These are phyloP conservation scores for Procambarus clarkii DNA, from an alignment of 1,140 invertebrate species.

Conservation along the genomic window DNA sequence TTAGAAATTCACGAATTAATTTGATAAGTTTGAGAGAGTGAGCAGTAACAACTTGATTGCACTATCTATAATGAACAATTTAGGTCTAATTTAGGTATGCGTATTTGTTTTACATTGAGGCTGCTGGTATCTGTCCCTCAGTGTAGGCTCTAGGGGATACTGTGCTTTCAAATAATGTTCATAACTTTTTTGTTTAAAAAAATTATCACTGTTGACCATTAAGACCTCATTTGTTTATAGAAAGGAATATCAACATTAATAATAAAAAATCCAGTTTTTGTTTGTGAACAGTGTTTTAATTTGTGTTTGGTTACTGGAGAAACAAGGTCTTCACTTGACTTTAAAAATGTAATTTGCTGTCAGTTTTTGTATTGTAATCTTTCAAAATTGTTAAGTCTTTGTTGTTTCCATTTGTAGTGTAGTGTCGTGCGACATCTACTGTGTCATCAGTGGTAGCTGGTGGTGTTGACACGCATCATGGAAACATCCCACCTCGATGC, in stretches of 20 bases:
- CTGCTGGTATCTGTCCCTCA: conserved; percentile 34
- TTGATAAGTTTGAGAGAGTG: not conserved
- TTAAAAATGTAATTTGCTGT: conserved; percentile 14
- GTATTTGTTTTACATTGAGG: conserved; percentile 22
- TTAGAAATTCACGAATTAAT: not conserved
- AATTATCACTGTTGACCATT: conserved; percentile 3
- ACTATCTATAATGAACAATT: not conserved
- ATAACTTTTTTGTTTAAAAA: conserved; percentile 7
- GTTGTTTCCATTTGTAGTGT: conserved; percentile 57
- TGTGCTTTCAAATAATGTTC: conserved; percentile 17
- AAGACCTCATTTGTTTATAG: conserved; percentile 27
- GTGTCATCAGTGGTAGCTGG: conserved; percentile 5
- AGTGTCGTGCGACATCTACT: conserved; percentile 20
- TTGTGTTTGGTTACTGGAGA: conserved; percentile 1
- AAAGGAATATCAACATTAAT: not conserved
- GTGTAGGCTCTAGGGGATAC: conserved; percentile 31
- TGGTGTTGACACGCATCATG: conserved; percentile 24
- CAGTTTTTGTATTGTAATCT: conserved; percentile 35
- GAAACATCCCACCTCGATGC: conserved; percentile 44
- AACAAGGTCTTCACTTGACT: conserved; percentile 18
- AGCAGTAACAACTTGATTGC: conserved; percentile 23
- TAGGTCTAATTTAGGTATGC: not conserved
- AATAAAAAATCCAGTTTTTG: not conserved
- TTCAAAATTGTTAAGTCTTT: conserved; percentile 45
- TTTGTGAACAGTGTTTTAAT: conserved; percentile 8